Conservation (phyloP, 2,113 vertebrate species). For the Aegotheles bennettii region DNA sequence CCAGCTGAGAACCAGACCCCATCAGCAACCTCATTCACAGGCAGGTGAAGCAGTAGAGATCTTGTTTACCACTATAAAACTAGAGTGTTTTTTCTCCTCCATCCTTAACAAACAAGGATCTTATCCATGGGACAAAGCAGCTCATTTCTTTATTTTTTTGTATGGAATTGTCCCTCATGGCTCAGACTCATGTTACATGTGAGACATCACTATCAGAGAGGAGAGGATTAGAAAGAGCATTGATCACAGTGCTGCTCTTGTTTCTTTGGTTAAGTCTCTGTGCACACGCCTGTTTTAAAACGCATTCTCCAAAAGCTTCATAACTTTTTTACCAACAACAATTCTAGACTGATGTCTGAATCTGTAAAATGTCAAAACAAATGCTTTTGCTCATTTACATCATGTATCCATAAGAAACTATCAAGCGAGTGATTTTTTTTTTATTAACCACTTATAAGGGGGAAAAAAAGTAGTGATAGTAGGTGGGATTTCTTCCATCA, state of each 20-base stretch:
- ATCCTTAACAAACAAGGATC: neutral
- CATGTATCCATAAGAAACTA: neutral
- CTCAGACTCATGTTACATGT: neutral
- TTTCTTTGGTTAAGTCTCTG: neutral
- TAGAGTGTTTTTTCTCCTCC: neutral
- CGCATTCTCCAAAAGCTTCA: neutral
- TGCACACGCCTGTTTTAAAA: neutral
- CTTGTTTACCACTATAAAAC: neutral
- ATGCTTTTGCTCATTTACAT: neutral
- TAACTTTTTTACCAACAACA: neutral
- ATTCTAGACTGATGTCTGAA: neutral
- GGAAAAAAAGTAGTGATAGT: neutral
- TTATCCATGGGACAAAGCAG: neutral
- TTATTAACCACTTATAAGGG: neutral
- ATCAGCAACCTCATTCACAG: conserved; percentile 2
- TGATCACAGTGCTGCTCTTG: neutral
- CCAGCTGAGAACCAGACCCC: neutral
- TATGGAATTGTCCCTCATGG: neutral
- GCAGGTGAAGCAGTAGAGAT: neutral
- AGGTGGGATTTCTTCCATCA: neutral
- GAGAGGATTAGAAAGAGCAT: neutral
- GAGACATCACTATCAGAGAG: neutral
- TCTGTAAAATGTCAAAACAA: neutral
- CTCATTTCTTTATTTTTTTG: neutral
- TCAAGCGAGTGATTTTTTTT: neutral